Evolutionary conservation across 1,140 invertebrate species (phyloP), one percentile per base, ranked within the genome.

Genomic region (Babylonia areolata): DNA sequence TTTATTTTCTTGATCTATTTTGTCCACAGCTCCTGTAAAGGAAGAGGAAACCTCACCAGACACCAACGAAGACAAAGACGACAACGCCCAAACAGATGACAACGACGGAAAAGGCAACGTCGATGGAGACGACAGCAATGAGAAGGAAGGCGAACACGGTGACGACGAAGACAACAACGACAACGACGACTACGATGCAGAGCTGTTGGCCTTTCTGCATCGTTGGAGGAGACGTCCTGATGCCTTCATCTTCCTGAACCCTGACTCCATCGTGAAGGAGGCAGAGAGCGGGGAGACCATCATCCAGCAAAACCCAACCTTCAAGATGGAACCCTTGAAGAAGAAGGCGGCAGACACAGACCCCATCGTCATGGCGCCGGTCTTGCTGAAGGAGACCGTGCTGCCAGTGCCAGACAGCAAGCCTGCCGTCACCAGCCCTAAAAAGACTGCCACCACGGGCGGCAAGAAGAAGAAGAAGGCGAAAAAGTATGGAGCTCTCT

Each of bases 161-260:
- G 58, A 73, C 31, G 71, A 37, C 1, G 71, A 73, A 0, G 71
- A 73, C 9, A 31, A 73, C 71, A 31, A 35, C n/a, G 31, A 73
- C 11, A 37, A 73, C 33, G n/a, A 73, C 11, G 71, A 73, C 71
- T n/a, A 73, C 9, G 12, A 35, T 20, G 31, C 9, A 9, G 71
- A 73, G 31, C 71, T 31, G 11, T 20, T 73, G 33, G 71, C 71
- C n/a, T 73, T 73, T 31, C 71, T 73, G 23, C 6, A n/a, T n/a
- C n/a, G 71, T 2, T 73, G 71, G 71, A 33, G 71, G 71, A 12
- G 71, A 35, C 71, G 71, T 1, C 71, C 71, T 2, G 6, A n/a
- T 5, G 71, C 71, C 71, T 73, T 73, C 71, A 73, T 73, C 71
- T 73, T 73, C 71, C 71, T 73, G 6, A 37, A 35, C 23, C 71